Evolutionary conservation across 2,113 vertebrate species (phyloP), one percentile per base, ranked within the genome.

Genomic region (Aspiorhynchus laticeps): DNA sequence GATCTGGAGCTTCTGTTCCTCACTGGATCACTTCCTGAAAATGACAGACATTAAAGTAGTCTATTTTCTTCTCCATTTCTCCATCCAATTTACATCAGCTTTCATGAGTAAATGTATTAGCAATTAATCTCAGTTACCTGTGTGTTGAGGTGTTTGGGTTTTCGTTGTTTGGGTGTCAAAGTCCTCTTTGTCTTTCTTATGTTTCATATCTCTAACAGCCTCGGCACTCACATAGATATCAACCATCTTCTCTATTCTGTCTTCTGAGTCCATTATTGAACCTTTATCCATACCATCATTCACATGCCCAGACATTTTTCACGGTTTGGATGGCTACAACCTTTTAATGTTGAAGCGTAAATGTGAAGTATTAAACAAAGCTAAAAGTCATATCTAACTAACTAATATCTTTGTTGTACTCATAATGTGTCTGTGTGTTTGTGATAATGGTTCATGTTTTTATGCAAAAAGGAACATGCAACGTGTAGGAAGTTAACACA

Each of bases 391-490:
- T 17, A 12, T 0, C 26, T 31, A 28, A 24, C 28, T 24, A 24
- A 26, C 24, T 63, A 10, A 9, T 48, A 61, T n/a, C 21, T 31
- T 14, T 1, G 6, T 51, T 77, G 43, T 28, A 10, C 75, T 51
- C 26, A 1, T 51, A 26, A 31, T 48, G 14, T 51, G 7, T 61
- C 19, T 48, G 38, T 46, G 38, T 28, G 26, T 46, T 2, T 21
- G 2, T 12, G n/a, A 4, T 46, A 67, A 65, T 12, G 28, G 9
- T 31, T 67, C 1, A 24, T 31, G 4, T 28, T 24, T 67, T 67
- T 69, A 19, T 67, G 17, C 36, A 48, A 83, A 82, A 69, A 69
- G 80, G 80, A 83, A 83, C 61, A 33, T 69, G 10, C 80, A 21
- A 0, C 24, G 5, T 12, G 0, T 5, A 46, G 59, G 80, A 69